These are phyloP conservation scores for Aratinga solstitialis DNA, from an alignment of 2,797 vertebrate genomes.

Conservation along the genomic window DNA sequence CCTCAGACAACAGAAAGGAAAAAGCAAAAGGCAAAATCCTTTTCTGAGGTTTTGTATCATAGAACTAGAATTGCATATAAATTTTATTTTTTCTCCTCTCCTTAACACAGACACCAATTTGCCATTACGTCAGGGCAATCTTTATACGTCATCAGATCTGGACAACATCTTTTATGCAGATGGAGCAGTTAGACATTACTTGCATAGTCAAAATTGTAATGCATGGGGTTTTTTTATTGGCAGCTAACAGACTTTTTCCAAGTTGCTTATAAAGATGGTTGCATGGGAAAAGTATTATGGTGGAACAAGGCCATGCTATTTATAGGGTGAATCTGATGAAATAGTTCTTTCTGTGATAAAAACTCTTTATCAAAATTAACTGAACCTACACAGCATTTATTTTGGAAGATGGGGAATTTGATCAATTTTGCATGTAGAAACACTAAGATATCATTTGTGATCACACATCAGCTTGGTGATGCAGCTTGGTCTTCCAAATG, in stretches of 20 bases:
- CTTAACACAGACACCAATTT: background rate
- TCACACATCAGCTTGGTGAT: background rate
- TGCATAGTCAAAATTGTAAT: background rate
- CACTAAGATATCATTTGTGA: background rate
- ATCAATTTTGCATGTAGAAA: background rate
- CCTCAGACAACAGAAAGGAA: background rate
- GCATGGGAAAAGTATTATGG: background rate
- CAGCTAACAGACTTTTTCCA: slow-evolving; percentile 13
- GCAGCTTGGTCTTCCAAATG: background rate
- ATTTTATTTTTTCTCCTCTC: background rate
- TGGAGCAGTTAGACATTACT: background rate
- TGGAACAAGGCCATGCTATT: background rate
- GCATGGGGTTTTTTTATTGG: background rate
- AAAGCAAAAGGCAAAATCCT: background rate
- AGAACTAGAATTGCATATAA: background rate
- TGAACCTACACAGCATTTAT: background rate
- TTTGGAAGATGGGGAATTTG: background rate
- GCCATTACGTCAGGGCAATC: background rate
- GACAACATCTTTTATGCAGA: slow-evolving; percentile 17
- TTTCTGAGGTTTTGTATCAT: background rate
- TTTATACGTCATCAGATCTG: background rate
- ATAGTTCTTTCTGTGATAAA: background rate
- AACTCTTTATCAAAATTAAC: background rate
- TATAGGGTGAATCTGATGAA: background rate
- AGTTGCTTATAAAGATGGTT: background rate